Base-by-base conservation (phyloP, 37 sponge, comb jelly and placozoan species). In the Axinella damicornis region DNA sequence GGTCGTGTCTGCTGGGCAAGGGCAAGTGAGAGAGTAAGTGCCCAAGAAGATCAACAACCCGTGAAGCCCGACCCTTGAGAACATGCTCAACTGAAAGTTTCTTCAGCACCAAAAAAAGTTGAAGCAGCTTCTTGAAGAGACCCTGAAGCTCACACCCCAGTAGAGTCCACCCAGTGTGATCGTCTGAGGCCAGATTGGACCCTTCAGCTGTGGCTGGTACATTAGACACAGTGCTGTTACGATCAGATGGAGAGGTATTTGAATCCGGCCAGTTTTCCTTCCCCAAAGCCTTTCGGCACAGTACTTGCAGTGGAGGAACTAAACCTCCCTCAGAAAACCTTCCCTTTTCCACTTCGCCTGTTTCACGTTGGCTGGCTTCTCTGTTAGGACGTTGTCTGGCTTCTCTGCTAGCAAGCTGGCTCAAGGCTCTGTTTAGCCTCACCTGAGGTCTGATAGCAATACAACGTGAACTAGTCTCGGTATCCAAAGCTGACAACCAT, bases 11-110 rank as follows among this genome's bases (percentile, higher is more conserved):
- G 35, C 22, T 46, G 4, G 79, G 79, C 5, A 78, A 17, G 17
- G 82, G 82, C 36, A 82, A 46, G 28, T 82, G 72, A 28, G 82
- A 71, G 11, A 82, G 37, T 18, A 82, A 62, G 37, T 82, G 73
- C 12, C 24, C 24, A 27, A 82, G 27, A 20, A 17, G 30, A 11
- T 35, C 17, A n/a, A 57, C 14, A 16, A 82, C 30, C 22, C 15
- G 13, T 6, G 12, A 27, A 24, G 53, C 34, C 5, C 59, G 56
- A 16, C 25, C 54, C 52, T 57, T 70, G 9, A 56, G 62, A 60
- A 57, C 28, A 1, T 28, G 36, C 58, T 72, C 72, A 39, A 69
- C 9, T 60, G 82, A 63, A 4, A 82, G 36, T 14, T 20, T 22
- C 58, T 71, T 32, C 40, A 82, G 61, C 4, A 57, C 17, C 6